These are phyloP conservation scores for Tachysurus fulvidraco DNA, from an alignment of 2,113 vertebrate genomes.

Conservation along the genomic window DNA sequence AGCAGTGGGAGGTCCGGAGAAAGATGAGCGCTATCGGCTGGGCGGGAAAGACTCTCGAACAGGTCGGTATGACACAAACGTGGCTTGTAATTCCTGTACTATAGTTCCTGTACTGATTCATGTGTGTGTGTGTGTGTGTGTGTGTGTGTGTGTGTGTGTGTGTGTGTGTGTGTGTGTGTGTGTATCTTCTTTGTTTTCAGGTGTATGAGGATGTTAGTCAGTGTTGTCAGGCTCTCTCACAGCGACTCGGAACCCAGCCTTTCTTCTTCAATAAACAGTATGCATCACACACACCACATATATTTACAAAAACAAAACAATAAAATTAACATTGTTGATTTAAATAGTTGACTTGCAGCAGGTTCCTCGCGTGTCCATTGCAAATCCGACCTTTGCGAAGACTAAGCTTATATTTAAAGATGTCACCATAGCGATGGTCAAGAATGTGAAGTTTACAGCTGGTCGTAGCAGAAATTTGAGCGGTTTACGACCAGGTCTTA, in stretches of 20 bases:
- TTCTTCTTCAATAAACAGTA: constrained; percentile 98
- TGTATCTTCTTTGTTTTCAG: constrained; percentile 67
- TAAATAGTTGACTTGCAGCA: background rate
- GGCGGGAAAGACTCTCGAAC: constrained; percentile 86
- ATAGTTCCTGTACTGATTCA: background rate
- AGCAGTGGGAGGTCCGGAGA: constrained; percentile 91
- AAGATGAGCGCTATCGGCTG: constrained; percentile 98
- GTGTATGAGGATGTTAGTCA: constrained; percentile 95
- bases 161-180: background rate
- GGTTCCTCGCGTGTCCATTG: too few species aligned
- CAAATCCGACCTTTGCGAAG: background rate
- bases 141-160: background rate
- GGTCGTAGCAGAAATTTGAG: background rate
- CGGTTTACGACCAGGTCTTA: constrained; percentile 8
- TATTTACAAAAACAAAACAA: background rate
- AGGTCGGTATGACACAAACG: constrained; percentile 70
- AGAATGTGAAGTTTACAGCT: constrained; percentile 6
- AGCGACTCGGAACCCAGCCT: constrained; percentile 87
- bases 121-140: background rate
- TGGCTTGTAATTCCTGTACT: background rate
- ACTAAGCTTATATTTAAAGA: background rate
- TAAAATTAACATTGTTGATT: background rate
- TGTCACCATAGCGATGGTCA: background rate
- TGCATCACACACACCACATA: constrained; percentile 55
- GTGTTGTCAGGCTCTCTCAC: constrained; percentile 92